Base-by-base conservation (phyloP, 2,113 vertebrate species). In the Pycnonotus jocosus region DNA sequence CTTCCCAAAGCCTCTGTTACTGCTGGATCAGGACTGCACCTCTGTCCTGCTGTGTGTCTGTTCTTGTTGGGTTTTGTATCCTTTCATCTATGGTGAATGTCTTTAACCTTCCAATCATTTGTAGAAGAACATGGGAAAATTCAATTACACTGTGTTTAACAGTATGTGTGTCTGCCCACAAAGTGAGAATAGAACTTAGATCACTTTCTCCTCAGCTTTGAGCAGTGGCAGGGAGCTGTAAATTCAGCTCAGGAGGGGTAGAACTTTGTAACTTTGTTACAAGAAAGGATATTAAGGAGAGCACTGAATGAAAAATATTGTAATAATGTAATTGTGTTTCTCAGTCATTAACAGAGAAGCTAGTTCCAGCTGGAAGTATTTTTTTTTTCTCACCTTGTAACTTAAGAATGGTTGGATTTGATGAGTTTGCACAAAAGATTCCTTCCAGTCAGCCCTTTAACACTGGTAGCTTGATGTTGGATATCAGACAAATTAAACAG, bases 111-210 rank as follows among this genome's bases (percentile, higher is more conserved):
- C 15, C 53, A 58, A 47, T 27, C 54, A 48, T 23, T 53, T 61
- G 28, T 1, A 50, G 48, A 58, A 61, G 20, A 81, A 16, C 18
- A 51, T 10, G 22, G 10, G 24, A 16, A 81, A 65, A 86, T 28
- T 24, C 31, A 42, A 17, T 78, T 57, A 45, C 15, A 12, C 12
- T 8, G 23, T 37, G 12, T 62, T 77, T 30, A 87, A 66, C 35
- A 45, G 38, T 13, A 12, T 6, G 7, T 4, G 1, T 31, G 9
- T 64, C 62, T 42, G n/a, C 4, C 10, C 24, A 18, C 3, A 1
- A 38, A 60, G 33, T 30, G 24, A 65, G 38, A 88, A 15, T 2
- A 38, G 38, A 64, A 31, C 11, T 24, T 60, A 9, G 27, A 30
- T 12, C 14, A 17, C 48, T 35, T 23, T 51, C 53, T 48, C 7